Percentiles rank a stretch among this genome's conserved stretches.
Evolutionary conservation across 2,888 invertebrate species (phyloP).

Genomic region (Nemotelus nigrinus): DNA sequence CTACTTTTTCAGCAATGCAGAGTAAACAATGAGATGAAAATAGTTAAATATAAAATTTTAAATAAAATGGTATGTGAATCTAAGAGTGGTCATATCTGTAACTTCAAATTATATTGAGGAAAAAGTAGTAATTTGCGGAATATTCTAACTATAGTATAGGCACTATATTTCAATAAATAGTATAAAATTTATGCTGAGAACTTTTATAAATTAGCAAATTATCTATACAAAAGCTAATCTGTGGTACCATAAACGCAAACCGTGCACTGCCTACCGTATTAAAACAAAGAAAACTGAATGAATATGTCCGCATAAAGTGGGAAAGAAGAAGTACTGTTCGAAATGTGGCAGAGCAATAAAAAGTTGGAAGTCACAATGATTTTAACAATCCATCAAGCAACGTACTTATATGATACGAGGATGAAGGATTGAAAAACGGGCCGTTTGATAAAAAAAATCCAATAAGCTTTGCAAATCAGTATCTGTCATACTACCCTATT

Average conservation of each 20-base stretch:
- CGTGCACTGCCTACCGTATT: constrained; percentile 18
- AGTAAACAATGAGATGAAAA: constrained; percentile 37
- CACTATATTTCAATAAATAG: constrained; percentile 29
- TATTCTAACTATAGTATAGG: constrained; percentile 6
- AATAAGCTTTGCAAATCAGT: too few relatives aligned
- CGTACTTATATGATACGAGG: too few relatives aligned
- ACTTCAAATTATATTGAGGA: constrained; percentile 25
- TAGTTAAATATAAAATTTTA: constrained; percentile 40
- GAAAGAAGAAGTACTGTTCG: too few relatives aligned
- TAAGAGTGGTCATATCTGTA: constrained; percentile 20
- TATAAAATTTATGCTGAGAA: constrained; percentile 38
- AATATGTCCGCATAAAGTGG: not conserved
- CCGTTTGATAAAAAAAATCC: too few relatives aligned
- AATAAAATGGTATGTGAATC: constrained; percentile 39
- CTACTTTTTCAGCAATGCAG: constrained; percentile 15
- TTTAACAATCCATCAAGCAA: too few relatives aligned
- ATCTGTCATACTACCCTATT: too few relatives aligned
- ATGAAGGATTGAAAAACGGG: too few relatives aligned
- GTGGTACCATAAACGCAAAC: constrained; percentile 23
- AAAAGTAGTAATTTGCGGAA: constrained; percentile 27
- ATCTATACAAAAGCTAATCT: constrained; percentile 19
- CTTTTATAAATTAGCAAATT: constrained; percentile 35
- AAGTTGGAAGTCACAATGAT: too few relatives aligned
- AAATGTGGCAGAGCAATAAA: too few relatives aligned
- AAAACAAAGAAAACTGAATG: constrained; percentile 10